Conservation (phyloP, 2,888 invertebrate genomes). For the Noctua fimbriata region DNA sequence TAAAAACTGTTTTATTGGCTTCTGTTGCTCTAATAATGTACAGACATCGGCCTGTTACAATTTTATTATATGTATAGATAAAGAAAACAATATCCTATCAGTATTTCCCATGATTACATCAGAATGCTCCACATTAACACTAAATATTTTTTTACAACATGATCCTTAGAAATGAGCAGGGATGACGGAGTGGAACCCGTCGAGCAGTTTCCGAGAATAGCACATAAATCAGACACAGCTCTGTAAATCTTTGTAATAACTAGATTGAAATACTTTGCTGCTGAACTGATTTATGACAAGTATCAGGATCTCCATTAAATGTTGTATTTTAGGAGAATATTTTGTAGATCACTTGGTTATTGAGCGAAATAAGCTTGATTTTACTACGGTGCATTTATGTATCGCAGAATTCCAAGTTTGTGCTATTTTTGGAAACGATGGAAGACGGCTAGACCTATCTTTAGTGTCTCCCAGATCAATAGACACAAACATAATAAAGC, state of each 20-base stretch:
- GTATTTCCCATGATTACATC: neutral
- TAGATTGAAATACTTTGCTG: conserved; percentile 31
- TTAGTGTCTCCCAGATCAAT: neutral
- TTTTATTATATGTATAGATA: neutral
- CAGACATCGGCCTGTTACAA: too few relatives aligned
- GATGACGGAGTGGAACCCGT: conserved; percentile 21
- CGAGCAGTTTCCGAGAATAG: conserved; percentile 31
- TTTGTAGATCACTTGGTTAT: neutral
- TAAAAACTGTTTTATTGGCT: too few relatives aligned
- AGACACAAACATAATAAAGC: neutral
- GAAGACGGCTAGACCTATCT: neutral
- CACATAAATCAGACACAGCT: conserved; percentile 30
- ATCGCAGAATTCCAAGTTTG: neutral
- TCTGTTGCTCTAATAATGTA: too few relatives aligned
- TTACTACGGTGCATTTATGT: too few relatives aligned
- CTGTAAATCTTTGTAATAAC: conserved; percentile 49
- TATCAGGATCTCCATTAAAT: conserved; percentile 5
- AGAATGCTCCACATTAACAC: neutral
- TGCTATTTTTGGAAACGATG: neutral
- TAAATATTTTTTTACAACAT: conserved; percentile 3
- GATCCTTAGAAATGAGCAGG: conserved; percentile 35
- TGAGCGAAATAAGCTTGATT: neutral
- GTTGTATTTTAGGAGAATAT: conserved; percentile 8
- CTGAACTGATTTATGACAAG: conserved; percentile 27
- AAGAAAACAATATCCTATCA: neutral